A percentile compares a stretch with the other conserved stretches of the same genome.
Conservation (phyloP, 2,797 vertebrate genomes). For the Dicrostonyx torquatus region DNA sequence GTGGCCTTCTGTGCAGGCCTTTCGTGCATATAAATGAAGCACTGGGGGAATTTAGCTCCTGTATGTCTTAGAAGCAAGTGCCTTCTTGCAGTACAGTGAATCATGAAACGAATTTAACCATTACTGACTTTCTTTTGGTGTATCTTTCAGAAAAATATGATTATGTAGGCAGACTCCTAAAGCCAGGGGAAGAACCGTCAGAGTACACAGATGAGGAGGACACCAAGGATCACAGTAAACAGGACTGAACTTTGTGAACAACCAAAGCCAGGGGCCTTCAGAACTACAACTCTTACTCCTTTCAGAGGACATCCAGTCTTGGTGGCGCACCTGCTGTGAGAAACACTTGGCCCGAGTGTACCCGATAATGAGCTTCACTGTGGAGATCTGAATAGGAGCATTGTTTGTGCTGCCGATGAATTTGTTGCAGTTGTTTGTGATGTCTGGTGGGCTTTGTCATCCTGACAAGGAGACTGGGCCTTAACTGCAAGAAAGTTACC, state of each 20-base stretch:
- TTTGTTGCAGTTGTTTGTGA: conserved; percentile 85
- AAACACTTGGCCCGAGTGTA: conserved; percentile 86
- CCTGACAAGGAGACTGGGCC: conserved; percentile 82
- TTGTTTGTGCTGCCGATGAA: conserved; percentile 87
- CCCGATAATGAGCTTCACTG: conserved; percentile 83
- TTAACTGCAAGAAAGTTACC: conserved; percentile 59
- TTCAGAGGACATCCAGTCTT: conserved; percentile 86
- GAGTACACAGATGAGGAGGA: conserved; percentile 99
- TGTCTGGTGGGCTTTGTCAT: conserved; percentile 83
- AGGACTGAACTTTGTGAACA: conserved; percentile 94
- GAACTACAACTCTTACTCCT: conserved; percentile 88
- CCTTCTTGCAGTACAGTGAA: not conserved
- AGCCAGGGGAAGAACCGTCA: conserved; percentile 98
- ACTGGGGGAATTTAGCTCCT: not conserved
- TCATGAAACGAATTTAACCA: conserved; percentile 8
- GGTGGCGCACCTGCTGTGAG: conserved; percentile 86
- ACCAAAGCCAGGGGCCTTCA: conserved; percentile 95
- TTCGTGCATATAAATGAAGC: conserved; percentile 29
- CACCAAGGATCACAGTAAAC: conserved; percentile 98
- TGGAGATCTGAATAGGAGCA: conserved; percentile 87
- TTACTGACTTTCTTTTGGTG: conserved; percentile 71
- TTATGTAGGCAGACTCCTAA: conserved; percentile 97
- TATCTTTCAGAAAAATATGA: conserved; percentile 97
- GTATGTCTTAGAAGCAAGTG: not conserved
- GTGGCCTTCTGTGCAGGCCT: conserved; percentile 12